Evolutionary conservation across 2,797 vertebrate genomes (phyloP).

Genomic region (Tarsius wallacei): DNA sequence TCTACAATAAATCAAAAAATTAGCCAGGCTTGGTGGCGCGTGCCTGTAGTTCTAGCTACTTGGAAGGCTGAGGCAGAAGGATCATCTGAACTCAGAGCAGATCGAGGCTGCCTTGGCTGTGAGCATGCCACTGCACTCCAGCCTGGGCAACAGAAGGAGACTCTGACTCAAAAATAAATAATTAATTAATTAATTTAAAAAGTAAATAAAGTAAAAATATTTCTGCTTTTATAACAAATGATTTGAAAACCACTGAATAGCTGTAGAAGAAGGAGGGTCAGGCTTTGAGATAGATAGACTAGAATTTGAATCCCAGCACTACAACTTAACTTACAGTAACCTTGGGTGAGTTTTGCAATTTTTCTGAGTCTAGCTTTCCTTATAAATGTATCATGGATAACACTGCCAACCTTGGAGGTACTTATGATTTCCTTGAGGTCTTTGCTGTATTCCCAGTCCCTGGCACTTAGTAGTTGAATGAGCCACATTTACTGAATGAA

Average conservation of each 20-base stretch:
- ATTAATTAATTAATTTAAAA: no score
- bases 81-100: no score
- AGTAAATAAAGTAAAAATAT: background rate
- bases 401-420: background rate
- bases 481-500: background rate
- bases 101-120: no score
- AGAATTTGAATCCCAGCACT: slow-evolving; percentile 21
- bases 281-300: background rate
- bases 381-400: background rate
- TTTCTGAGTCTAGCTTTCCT: slow-evolving; percentile 52
- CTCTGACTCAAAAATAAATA: no score
- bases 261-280: background rate
- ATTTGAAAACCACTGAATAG: background rate
- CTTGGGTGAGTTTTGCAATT: background rate
- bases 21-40: no score
- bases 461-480: background rate
- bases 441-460: background rate
- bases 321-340: background rate
- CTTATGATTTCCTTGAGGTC: background rate
- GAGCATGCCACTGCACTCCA: no score
- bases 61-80: no score
- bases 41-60: no score
- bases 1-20: no score
- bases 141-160: no score
- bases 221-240: slow-evolving; percentile 20